phyloP scores from a whole-genome alignment of 2,888 invertebrate species.

The Amblyjoppa fuscipennis region DNA sequence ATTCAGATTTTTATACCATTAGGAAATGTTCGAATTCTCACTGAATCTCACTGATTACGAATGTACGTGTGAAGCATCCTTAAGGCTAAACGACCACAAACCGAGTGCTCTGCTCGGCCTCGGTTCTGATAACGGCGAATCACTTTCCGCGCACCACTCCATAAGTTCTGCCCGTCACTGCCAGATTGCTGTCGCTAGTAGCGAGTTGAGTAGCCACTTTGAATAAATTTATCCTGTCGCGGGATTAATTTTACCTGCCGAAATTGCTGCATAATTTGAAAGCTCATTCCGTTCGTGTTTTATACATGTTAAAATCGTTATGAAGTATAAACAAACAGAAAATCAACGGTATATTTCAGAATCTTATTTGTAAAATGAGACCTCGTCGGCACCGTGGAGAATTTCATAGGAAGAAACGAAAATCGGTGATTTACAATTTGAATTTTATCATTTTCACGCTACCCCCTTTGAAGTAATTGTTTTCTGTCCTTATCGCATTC shows the following conservation, averaged over 20 bases:
- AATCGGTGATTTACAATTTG: constrained; percentile 79
- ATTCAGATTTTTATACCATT: no score
- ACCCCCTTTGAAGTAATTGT: neutral
- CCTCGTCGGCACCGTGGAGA: constrained; percentile 77
- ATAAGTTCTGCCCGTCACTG: neutral
- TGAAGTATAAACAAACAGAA: constrained; percentile 60
- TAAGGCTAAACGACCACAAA: neutral
- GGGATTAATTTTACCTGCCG: neutral
- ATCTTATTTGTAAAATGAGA: constrained; percentile 79
- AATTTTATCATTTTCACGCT: constrained; percentile 70
- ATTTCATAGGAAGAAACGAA: constrained; percentile 80
- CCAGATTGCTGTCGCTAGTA: neutral
- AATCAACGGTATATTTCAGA: constrained; percentile 80
- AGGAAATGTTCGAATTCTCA: no score
- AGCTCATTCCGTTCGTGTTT: constrained; percentile 1
- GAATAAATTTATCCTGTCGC: neutral
- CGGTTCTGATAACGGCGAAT: neutral
- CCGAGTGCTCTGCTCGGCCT: neutral
- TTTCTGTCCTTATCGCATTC: constrained; percentile 42
- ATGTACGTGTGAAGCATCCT: no score
- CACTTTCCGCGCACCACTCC: neutral
- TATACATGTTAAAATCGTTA: constrained; percentile 37
- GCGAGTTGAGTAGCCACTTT: neutral
- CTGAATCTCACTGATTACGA: no score
- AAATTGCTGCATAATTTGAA: constrained; percentile 3